Evolutionary conservation across 1,140 invertebrate species (phyloP), one percentile per base, ranked within the genome.

Genomic region (Formica exsecta): DNA sequence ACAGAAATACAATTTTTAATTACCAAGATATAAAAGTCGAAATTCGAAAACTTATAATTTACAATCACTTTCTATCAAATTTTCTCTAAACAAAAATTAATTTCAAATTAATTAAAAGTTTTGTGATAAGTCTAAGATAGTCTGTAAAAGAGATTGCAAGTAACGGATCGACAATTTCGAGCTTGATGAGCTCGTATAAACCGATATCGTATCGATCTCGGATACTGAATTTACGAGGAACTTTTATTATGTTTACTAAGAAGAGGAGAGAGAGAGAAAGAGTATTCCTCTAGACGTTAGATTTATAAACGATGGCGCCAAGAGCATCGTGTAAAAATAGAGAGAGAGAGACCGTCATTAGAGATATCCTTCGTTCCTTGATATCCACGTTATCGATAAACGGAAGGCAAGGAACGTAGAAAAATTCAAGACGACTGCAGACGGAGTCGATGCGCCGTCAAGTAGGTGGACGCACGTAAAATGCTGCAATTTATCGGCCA

Each of bases 201-300:
- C n/a, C 32, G 16, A 65, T 32, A 54, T 22, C 2, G 16, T 75
- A 84, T 77, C 81, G 81, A 76, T 64, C 44, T 61, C 41, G 80
- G 48, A 75, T 48, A 29, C 13, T 29, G 38, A 68, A 83, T 87
- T 87, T 87, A 77, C 73, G 73, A 71, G 51, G 38, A 81, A 48
- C 73, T 87, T 87, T 87, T 86, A 87, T 87, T 87, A 76, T 77
- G 83, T 87, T 87, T 66, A 61, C 44, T 6, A 22, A 77, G 71
- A 84, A 41, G 25, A 32, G 61, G 19, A 62, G 54, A 74, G 51
- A 54, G 51, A 54, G 51, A 51, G 11, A 44, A 22, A 65, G 19
- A 62, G 41, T 61, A 36, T 74, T 41, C 11, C 38, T n/a, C 38
- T 73, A 62, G 68, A 13, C 25, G 68, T 41, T 73, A 62, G 38